Evolutionary conservation across 2,113 vertebrate species (phyloP).

Genomic region (Lanius collurio): DNA sequence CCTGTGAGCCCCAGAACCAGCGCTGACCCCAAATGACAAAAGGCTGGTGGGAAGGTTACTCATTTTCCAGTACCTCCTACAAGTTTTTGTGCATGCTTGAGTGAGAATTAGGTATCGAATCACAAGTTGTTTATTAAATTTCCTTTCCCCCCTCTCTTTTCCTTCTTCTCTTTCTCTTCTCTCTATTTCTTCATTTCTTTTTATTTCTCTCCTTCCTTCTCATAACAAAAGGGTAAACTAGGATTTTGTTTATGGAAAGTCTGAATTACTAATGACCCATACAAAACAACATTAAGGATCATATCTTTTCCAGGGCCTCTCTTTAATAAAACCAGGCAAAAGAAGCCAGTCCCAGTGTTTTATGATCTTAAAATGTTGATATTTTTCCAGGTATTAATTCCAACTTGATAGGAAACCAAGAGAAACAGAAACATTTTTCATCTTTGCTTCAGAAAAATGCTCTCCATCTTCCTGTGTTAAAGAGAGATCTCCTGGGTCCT

Average conservation of each 20-base stretch:
- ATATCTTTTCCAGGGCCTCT: neutral
- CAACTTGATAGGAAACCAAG: slow-evolving; percentile 23
- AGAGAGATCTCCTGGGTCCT: neutral
- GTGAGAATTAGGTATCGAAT: neutral
- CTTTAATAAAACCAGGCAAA: neutral
- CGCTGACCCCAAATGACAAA: neutral
- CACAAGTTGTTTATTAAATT: neutral
- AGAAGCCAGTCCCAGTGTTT: neutral
- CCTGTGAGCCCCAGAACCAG: neutral
- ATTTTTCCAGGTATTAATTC: slow-evolving; percentile 38
- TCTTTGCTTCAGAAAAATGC: neutral
- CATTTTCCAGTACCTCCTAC: neutral
- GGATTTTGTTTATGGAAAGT: slow-evolving; percentile 25
- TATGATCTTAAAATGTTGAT: neutral
- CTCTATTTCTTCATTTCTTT: neutral
- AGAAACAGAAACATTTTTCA: slow-evolving; percentile 6
- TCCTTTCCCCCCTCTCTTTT: neutral
- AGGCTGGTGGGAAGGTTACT: neutral
- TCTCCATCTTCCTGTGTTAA: neutral
- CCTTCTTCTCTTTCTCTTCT: neutral
- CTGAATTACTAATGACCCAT: neutral
- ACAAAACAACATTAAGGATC: neutral
- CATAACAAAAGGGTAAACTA: neutral
- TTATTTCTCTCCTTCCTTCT: neutral
- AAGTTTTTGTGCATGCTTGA: neutral